Conservation (phyloP, 2,888 invertebrate genomes). For the Drosophila barbarae region DNA sequence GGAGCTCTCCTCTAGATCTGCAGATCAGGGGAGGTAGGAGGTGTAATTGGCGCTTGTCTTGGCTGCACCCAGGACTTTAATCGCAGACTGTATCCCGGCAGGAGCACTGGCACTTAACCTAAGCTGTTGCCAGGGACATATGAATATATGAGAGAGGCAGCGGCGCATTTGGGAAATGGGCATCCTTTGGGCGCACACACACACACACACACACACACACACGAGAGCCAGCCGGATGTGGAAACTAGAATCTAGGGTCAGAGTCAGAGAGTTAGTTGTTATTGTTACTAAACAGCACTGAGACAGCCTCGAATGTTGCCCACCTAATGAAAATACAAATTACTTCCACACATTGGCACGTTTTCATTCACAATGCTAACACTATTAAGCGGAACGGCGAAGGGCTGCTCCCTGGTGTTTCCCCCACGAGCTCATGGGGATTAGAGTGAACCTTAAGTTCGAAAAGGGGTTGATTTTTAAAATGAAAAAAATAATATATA, state of each 20-base stretch:
- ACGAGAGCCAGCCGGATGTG: not conserved
- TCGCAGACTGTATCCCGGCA: conserved; percentile 24
- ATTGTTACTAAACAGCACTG: conserved; percentile 17
- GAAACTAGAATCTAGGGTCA: not conserved
- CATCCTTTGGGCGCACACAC: conserved; percentile 5
- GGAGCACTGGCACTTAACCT: conserved; percentile 35
- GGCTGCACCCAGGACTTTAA: conserved; percentile 38
- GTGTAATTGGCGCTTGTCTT: conserved; percentile 16
- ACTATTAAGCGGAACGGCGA: conserved; percentile 22
- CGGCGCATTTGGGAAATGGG: not conserved
- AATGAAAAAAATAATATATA: too few species aligned
- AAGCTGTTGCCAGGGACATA: conserved; percentile 42
- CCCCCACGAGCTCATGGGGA: not conserved
- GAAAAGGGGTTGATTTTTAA: not conserved
- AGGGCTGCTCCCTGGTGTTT: not conserved
- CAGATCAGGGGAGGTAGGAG: not conserved
- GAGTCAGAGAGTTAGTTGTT: conserved; percentile 1
- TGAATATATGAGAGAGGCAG: conserved; percentile 20
- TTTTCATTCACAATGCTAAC: conserved; percentile 41
- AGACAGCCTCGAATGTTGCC: conserved; percentile 48
- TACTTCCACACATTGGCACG: conserved; percentile 78
- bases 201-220: not conserved
- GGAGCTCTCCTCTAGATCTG: not conserved
- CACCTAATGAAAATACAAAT: conserved; percentile 78
- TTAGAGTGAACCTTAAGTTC: not conserved